These are phyloP conservation scores for Tuberolachnus salignus DNA, from an alignment of 2,888 invertebrate species.

Conservation along the genomic window DNA sequence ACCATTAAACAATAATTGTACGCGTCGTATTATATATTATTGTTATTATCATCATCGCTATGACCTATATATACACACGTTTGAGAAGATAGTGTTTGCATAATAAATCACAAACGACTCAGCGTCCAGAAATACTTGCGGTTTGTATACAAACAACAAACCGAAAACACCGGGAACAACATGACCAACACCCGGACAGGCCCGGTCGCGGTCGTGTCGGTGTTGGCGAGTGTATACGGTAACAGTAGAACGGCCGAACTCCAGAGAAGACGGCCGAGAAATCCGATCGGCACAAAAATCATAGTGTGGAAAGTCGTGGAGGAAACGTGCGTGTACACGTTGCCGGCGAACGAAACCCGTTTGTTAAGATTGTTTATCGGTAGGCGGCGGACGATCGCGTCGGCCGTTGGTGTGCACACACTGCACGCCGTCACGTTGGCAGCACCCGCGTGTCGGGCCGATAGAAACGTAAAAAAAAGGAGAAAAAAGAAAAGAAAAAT, in stretches of 20 bases:
- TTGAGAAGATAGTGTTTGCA: neutral
- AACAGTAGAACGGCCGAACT: neutral
- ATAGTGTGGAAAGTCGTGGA: no score
- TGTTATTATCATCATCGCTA: no score
- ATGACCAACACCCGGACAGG: neutral
- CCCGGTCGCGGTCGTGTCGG: no score
- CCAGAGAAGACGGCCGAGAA: neutral
- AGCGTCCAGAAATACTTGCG: neutral
- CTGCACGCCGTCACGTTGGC: constrained; percentile 34
- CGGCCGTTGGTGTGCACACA: constrained; percentile 16
- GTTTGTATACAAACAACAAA: constrained; percentile 10
- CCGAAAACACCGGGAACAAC: neutral
- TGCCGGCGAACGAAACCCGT: neutral
- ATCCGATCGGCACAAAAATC: no score
- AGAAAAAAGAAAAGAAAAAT: constrained; percentile 52
- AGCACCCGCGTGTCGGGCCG: constrained; percentile 16
- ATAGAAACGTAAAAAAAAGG: constrained; percentile 23
- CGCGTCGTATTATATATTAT: neutral
- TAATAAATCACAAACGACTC: neutral
- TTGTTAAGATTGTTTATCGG: neutral
- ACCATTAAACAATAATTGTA: no score
- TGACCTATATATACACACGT: no score
- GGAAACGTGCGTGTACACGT: no score
- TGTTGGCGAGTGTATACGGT: neutral
- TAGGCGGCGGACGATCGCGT: neutral